Evolutionary conservation across 2,797 vertebrate species (phyloP), one percentile per base, ranked within the genome.

Genomic region (Tamandua tetradactyla): DNA sequence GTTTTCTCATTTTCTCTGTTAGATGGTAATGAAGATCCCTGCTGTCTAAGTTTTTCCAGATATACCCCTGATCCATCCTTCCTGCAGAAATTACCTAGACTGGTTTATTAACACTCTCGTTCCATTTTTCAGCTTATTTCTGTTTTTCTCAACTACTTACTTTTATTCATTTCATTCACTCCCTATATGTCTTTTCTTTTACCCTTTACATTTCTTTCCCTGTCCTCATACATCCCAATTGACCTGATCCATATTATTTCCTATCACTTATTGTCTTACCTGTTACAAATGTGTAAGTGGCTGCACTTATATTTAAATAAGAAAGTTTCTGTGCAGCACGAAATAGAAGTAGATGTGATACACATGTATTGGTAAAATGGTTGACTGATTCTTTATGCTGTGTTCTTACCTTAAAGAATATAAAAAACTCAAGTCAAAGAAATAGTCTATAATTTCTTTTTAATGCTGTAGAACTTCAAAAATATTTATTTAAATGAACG

Each of bases 381-480:
- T 57, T 66, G 44, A 44, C 35, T 76, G 47, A 81, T 81, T 95
- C 42, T 88, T 52, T 83, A 30, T 87, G 17, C 42, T 85, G 11
- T 35, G 32, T 94, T 62, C 32, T 75, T 52, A 80, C 55, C 80
- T 80, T 71, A 85, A 66, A 79, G 35, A 88, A n/a, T 71, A 69
- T 75, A 79, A 89, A 82, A 71, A 84, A 42, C 44, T 81, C 44
- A 91, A 64, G 27, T 44, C 72, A 68, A 95, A 94, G 44, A 90
- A 87, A 83, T 61, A 3, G 32, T 76, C 68, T 68, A 22, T 57
- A 27, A 15, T 86, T 35, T 80, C 23, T 95, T 69, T 81, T 86
- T 47, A 93, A 89, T 94, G 59, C 23, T 35, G 7, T 78, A n/a
- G 61, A 80, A 42, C 47, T 92, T 96, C 83, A 9, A 79, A 87